These are phyloP conservation scores for Aphidius colemani DNA, from an alignment of 2,888 invertebrate genomes.

Conservation along the genomic window DNA sequence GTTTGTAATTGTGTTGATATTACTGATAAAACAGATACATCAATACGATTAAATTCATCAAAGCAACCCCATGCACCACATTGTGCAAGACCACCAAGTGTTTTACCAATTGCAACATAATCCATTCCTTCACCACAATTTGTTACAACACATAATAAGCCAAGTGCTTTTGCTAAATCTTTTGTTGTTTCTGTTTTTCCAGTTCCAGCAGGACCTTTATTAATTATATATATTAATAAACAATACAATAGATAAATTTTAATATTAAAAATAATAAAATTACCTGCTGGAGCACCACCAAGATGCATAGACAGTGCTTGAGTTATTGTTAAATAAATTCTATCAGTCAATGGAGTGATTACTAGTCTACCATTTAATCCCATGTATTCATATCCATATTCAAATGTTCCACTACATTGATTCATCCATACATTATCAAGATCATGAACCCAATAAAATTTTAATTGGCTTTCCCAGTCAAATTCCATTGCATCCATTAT, in stretches of 20 bases:
- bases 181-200: slow-evolving; percentile 93
- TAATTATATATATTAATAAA: no score
- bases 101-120: slow-evolving; percentile 79
- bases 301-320: slow-evolving; percentile 91
- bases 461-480: slow-evolving; percentile 91
- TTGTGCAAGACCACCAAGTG: slow-evolving; percentile 77
- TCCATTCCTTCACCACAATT: slow-evolving; percentile 96
- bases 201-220: slow-evolving; percentile 74
- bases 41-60: slow-evolving; percentile 93
- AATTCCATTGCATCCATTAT: slow-evolving; percentile 85
- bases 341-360: slow-evolving; percentile 89
- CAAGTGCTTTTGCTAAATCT: slow-evolving; percentile 89
- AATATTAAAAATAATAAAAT: slow-evolving; percentile 9
- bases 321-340: slow-evolving; percentile 90
- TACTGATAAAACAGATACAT: slow-evolving; percentile 89
- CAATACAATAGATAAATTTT: neutral
- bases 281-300: slow-evolving; percentile 87
- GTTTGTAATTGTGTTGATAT: slow-evolving; percentile 91
- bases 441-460: slow-evolving; percentile 85
- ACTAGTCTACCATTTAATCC: slow-evolving; percentile 89
- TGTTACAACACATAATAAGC: slow-evolving; percentile 81
- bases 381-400: slow-evolving; percentile 96
- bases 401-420: slow-evolving; percentile 86
- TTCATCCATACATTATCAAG: slow-evolving; percentile 80
- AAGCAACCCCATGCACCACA: slow-evolving; percentile 97